phyloP scores from a whole-genome alignment of 2,113 vertebrate species.

The Leptobrachium leishanense region DNA sequence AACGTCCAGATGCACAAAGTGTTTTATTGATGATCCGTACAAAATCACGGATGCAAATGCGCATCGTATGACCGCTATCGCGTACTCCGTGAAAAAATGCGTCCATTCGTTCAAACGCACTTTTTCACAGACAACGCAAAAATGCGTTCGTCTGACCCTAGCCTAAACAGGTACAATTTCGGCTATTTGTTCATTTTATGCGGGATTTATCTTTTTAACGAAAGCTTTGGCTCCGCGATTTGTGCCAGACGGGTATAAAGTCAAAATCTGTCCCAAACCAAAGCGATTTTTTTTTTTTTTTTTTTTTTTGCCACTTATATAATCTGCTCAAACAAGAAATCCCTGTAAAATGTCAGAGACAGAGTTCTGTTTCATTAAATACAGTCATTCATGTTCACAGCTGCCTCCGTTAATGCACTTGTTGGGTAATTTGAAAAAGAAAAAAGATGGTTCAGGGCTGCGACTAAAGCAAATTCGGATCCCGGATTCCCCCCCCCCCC shows the following conservation, averaged over 20 bases:
- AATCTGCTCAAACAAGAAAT: not conserved
- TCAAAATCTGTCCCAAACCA: not conserved
- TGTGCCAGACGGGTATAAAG: not conserved
- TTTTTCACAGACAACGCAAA: too few species aligned
- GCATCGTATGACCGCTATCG: too few species aligned
- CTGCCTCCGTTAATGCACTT: not conserved
- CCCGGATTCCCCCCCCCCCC: too few species aligned
- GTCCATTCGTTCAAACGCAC: too few species aligned
- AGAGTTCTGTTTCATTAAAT: not conserved
- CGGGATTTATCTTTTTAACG: too few species aligned
- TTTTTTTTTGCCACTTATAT: not conserved
- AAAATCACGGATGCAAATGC: too few species aligned
- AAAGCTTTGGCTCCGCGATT: not conserved
- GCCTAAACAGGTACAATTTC: too few species aligned
- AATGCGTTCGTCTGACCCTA: too few species aligned
- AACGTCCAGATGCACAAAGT: too few species aligned
- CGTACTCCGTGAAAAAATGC: too few species aligned
- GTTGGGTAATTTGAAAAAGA: not conserved
- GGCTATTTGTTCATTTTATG: too few species aligned
- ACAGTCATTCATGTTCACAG: not conserved
- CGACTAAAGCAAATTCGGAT: not conserved
- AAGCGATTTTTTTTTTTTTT: not conserved
- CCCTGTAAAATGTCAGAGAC: not conserved
- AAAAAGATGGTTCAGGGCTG: not conserved
- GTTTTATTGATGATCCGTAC: too few species aligned